Evolutionary conservation across 2,113 vertebrate genomes (phyloP).

Genomic region (Setophaga petechia): DNA sequence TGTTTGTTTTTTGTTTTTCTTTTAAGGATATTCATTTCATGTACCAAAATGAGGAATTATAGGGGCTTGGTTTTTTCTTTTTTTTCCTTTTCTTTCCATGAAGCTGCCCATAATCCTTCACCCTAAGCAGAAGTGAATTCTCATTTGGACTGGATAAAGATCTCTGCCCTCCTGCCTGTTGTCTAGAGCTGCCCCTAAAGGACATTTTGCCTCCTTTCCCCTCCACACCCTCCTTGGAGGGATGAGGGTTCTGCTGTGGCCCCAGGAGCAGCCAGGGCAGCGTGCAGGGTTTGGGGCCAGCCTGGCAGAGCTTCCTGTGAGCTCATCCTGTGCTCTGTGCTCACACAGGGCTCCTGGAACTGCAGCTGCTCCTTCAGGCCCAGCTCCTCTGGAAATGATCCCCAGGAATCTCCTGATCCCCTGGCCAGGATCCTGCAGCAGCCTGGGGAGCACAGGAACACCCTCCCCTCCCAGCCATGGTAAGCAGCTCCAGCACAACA

Average conservation of each 20-base stretch:
- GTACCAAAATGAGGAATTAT: not conserved
- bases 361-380: conserved; percentile 10
- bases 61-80: not conserved
- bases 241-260: not conserved
- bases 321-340: not conserved
- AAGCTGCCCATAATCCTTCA: not conserved
- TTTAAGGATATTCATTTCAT: not conserved
- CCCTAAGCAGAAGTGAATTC: not conserved
- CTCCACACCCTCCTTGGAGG: not conserved
- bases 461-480: not conserved
- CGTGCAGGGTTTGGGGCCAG: not conserved
- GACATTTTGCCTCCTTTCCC: not conserved
- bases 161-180: not conserved
- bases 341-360: conserved; percentile 20
- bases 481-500: conserved; percentile 21
- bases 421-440: conserved; percentile 43
- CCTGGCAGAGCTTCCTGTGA: not conserved
- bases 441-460: not conserved
- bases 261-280: not conserved
- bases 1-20: not conserved
- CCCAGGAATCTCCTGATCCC: not conserved
- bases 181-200: not conserved
- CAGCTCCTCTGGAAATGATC: conserved; percentile 29
- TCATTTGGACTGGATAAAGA: not conserved
- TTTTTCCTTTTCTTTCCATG: accelerated